These are phyloP conservation scores for Corythornis madagascariensis DNA, from an alignment of 2,113 vertebrate species.

Conservation along the genomic window DNA sequence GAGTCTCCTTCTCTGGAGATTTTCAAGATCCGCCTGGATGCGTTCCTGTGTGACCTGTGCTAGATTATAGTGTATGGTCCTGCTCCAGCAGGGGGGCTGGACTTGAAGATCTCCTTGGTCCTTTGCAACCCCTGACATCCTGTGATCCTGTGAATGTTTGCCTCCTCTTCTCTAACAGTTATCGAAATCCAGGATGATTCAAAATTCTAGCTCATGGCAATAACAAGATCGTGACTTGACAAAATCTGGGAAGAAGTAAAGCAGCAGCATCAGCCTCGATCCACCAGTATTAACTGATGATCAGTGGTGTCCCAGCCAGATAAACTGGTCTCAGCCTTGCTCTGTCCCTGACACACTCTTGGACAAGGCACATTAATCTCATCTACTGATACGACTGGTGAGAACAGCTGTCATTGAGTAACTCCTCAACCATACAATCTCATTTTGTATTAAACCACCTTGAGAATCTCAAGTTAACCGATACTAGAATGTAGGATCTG, in stretches of 20 bases:
- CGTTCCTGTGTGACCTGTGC: no score
- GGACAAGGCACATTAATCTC: neutral
- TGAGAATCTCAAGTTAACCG: neutral
- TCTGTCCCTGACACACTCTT: neutral
- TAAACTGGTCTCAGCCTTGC: neutral
- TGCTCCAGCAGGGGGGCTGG: no score
- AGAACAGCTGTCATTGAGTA: neutral
- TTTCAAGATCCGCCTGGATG: no score
- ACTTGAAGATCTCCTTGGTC: no score
- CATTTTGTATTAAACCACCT: neutral
- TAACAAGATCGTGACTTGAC: neutral
- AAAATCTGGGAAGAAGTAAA: neutral
- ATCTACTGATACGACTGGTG: neutral
- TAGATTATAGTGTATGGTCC: no score
- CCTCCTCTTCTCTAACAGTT: neutral
- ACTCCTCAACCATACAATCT: neutral
- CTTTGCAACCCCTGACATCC: no score
- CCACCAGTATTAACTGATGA: neutral
- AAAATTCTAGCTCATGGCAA: neutral
- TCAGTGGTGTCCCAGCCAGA: neutral
- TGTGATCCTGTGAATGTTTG: neutral
- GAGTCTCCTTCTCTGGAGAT: no score
- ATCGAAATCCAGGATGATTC: neutral
- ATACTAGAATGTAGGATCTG: neutral
- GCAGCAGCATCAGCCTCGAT: rapidly evolving